phyloP scores from a whole-genome alignment of 2,888 invertebrate genomes.

The Tetranychus truncatus region DNA sequence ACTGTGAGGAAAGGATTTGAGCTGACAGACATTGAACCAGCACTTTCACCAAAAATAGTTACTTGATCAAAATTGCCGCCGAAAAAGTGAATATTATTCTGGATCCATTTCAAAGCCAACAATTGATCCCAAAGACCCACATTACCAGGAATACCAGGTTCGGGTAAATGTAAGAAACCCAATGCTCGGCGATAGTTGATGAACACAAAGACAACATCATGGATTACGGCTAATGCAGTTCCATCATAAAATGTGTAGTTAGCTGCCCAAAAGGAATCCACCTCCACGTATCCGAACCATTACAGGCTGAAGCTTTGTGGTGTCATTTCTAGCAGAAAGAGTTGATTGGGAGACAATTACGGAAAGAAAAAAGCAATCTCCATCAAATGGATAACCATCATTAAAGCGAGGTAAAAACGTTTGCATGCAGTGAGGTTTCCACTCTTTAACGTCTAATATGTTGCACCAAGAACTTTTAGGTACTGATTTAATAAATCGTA shows the following conservation, averaged over 20 bases:
- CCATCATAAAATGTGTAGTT: constrained; percentile 37
- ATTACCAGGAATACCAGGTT: constrained; percentile 42
- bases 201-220: constrained; percentile 37
- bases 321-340: not conserved
- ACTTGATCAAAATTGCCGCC: constrained; percentile 32
- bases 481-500: constrained; percentile 32
- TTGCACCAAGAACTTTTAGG: constrained; percentile 32
- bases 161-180: constrained; percentile 32
- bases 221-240: constrained; percentile 31
- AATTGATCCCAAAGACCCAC: constrained; percentile 40
- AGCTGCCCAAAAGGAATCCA: constrained; percentile 37
- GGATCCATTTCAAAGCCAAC: constrained; percentile 40
- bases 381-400: constrained; percentile 24
- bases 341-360: constrained; percentile 32
- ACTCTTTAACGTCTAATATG: constrained; percentile 27
- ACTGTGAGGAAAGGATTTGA: not conserved
- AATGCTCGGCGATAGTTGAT: constrained; percentile 38
- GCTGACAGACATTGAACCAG: not conserved
- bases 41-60: constrained; percentile 3
- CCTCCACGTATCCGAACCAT: constrained; percentile 34
- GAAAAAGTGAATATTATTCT: constrained; percentile 36
- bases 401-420: not conserved
- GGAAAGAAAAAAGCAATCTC: constrained; percentile 39
- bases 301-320: constrained; percentile 25
- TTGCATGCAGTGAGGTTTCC: constrained; percentile 30